phyloP scores from a whole-genome alignment of 2,797 vertebrate genomes.

The Cossypha heuglini region DNA sequence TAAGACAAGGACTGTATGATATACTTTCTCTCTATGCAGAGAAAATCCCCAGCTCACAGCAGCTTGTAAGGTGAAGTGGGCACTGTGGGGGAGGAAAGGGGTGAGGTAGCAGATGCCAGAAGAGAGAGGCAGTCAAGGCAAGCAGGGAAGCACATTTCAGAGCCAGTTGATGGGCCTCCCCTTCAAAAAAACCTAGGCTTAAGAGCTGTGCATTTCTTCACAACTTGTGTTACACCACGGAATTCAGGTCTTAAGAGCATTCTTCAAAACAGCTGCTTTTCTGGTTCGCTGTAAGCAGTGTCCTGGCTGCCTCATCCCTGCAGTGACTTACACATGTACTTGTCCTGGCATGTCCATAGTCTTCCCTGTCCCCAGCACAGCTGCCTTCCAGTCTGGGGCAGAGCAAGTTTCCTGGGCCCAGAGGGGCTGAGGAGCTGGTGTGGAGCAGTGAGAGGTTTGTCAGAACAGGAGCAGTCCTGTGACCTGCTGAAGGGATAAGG shows the following conservation, averaged over 20 bases:
- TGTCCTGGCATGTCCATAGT: fast-evolving
- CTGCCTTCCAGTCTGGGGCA: neutral
- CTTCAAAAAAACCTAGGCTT: neutral
- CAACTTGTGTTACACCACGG: neutral
- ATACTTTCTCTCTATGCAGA: neutral
- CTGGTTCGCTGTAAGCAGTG: neutral
- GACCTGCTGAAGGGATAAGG: neutral
- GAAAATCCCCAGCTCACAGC: neutral
- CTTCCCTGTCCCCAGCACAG: neutral
- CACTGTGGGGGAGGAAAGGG: neutral
- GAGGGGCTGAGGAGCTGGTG: fast-evolving
- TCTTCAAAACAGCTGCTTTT: neutral
- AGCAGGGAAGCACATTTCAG: neutral
- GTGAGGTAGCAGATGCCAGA: neutral
- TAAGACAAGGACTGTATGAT: neutral
- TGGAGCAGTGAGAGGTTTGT: neutral
- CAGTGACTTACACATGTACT: neutral
- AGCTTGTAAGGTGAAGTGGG: neutral
- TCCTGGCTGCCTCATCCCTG: neutral
- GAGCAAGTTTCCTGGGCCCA: neutral
- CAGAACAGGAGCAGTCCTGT: neutral
- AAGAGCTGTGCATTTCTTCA: neutral
- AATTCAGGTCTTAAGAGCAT: neutral
- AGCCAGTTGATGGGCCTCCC: neutral
- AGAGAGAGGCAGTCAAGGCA: neutral